These are phyloP conservation scores for Cynocephalus volans DNA, from an alignment of 2,113 vertebrate species.

Conservation along the genomic window DNA sequence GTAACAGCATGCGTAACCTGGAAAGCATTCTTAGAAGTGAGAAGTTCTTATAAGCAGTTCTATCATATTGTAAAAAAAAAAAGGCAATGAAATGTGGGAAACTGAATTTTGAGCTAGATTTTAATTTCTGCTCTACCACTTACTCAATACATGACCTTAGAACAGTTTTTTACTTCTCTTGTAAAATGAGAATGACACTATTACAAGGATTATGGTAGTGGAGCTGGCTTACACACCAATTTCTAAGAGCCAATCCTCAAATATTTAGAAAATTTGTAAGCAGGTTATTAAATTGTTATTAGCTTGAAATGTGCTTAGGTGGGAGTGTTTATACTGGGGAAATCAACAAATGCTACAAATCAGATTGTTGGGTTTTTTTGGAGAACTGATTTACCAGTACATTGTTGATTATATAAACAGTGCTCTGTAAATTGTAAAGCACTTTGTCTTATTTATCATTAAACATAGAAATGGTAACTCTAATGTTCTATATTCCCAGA, in stretches of 20 bases:
- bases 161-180: conserved; percentile 39
- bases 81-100: background rate
- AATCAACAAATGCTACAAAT: conserved; percentile 41
- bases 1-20: background rate
- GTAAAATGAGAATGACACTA: background rate
- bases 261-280: conserved; percentile 58
- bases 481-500: background rate
- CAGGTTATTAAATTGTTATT: conserved; percentile 37
- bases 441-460: conserved; percentile 48
- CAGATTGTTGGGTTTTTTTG: background rate
- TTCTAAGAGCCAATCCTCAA: background rate
- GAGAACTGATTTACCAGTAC: background rate
- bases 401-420: background rate
- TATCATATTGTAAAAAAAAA: background rate
- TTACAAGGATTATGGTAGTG: background rate
- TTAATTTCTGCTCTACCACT: conserved; percentile 32
- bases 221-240: background rate
- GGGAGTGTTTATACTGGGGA: conserved; percentile 26
- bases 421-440: background rate
- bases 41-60: background rate
- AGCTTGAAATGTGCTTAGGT: conserved; percentile 46
- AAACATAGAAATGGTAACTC: background rate
- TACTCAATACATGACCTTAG: background rate
- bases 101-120: conserved; percentile 56
- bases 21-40: conserved; percentile 9